A percentile compares a stretch with the other conserved stretches of the same genome.
Conservation (phyloP, 2,797 vertebrate genomes). For the Cetoscarus ocellatus region DNA sequence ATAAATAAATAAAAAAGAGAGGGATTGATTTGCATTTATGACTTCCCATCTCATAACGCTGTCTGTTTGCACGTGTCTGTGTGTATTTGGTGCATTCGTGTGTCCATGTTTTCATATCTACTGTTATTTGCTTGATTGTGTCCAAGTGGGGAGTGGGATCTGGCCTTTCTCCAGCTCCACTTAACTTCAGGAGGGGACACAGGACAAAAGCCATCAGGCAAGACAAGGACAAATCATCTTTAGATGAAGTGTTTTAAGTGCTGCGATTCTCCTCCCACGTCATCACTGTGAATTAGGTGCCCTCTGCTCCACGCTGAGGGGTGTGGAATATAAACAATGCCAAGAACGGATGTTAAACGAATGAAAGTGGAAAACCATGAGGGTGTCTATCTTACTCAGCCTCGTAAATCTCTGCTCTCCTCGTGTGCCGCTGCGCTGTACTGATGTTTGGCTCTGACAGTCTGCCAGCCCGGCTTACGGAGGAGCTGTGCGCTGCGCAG, state of each 20-base stretch:
- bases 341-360: slow-evolving; percentile 73
- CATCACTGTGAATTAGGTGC: slow-evolving; percentile 79
- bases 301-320: slow-evolving; percentile 69
- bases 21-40: slow-evolving; percentile 13
- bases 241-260: slow-evolving; percentile 86
- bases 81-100: slow-evolving; percentile 3
- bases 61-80: slow-evolving; percentile 2
- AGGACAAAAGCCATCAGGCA: slow-evolving; percentile 81
- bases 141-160: slow-evolving; percentile 77
- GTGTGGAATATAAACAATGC: slow-evolving; percentile 80
- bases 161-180: slow-evolving; percentile 81
- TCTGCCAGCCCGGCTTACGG: slow-evolving; percentile 58
- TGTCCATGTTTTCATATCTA: slow-evolving; percentile 39
- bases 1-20: slow-evolving; percentile 8
- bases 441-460: slow-evolving; percentile 66
- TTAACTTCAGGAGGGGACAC: slow-evolving; percentile 76
- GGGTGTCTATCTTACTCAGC: slow-evolving; percentile 74
- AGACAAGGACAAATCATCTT: slow-evolving; percentile 87
- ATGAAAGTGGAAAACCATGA: slow-evolving; percentile 83
- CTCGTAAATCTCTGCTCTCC: slow-evolving; percentile 73
- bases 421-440: slow-evolving; percentile 18
- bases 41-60: slow-evolving; percentile 19
- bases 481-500: slow-evolving; percentile 20
- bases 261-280: slow-evolving; percentile 75
- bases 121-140: slow-evolving; percentile 78